A percentile compares a stretch with the other conserved stretches of the same genome.
Evolutionary conservation across 1,140 invertebrate species (phyloP).

Genomic region (Kradibia gibbosae): DNA sequence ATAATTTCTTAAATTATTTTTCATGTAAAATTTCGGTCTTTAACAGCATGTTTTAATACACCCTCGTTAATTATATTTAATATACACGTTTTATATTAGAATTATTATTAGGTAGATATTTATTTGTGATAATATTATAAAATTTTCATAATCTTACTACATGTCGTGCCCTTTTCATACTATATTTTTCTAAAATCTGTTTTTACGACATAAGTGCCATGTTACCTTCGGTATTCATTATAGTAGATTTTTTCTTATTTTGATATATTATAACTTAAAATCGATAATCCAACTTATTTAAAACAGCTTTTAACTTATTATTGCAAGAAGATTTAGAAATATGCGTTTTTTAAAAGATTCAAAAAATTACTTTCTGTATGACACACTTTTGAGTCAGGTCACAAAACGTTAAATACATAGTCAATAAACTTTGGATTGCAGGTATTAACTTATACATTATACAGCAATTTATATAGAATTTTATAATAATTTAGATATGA

Average conservation of each 20-base stretch:
- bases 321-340: not conserved
- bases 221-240: not conserved
- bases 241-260: not conserved
- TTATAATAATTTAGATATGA: constrained; percentile 5
- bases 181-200: not conserved
- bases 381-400: too few relatives aligned
- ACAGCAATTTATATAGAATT: not conserved
- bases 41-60: too few relatives aligned
- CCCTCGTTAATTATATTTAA: too few relatives aligned
- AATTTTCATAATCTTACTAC: not conserved
- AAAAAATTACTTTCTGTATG: too few relatives aligned
- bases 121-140: too few relatives aligned
- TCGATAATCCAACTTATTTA: constrained; percentile 1
- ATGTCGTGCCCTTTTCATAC: not conserved
- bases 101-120: too few relatives aligned
- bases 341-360: too few relatives aligned
- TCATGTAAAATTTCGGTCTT: too few relatives aligned
- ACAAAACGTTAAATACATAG: not conserved
- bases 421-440: not conserved
- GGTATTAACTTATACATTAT: not conserved
- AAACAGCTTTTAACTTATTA: not conserved
- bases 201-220: not conserved
- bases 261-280: not conserved
- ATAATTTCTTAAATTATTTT: too few relatives aligned
- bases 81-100: too few relatives aligned